Evolutionary conservation across 2,797 vertebrate species (phyloP).

Genomic region (Stomatorhinus walkeri): DNA sequence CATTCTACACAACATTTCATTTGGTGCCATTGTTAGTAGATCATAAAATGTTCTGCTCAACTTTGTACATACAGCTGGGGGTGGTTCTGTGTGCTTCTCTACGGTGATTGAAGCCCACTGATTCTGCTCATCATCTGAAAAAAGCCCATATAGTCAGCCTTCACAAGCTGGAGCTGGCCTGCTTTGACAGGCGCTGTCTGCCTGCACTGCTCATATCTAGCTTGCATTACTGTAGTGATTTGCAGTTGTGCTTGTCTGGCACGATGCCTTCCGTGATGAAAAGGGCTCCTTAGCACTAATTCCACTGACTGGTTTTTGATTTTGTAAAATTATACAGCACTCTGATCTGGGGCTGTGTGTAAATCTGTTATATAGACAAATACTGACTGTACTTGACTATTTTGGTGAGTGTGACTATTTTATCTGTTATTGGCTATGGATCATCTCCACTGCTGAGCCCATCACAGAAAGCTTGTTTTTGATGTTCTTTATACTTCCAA

Average conservation of each 20-base stretch:
- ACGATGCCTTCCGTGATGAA: neutral
- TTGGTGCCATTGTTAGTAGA: neutral
- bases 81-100: neutral
- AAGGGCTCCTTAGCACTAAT: neutral
- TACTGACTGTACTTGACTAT: neutral
- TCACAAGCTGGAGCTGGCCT: neutral
- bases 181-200: neutral
- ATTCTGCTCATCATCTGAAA: neutral
- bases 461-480: neutral
- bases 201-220: neutral
- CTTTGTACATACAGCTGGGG: neutral
- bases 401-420: neutral
- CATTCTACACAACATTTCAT: neutral
- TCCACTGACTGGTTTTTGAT: neutral
- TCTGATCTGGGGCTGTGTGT: neutral
- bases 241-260: neutral
- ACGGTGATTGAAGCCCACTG: neutral
- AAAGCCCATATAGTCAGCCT: neutral
- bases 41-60: neutral
- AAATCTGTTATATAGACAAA: neutral
- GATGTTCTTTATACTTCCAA: neutral
- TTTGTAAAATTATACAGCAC: neutral
- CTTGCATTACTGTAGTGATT: neutral
- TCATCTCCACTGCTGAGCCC: neutral
- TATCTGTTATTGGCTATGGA: neutral